Evolutionary conservation across 2,113 vertebrate species (phyloP).

Genomic region (Anser brachyrhynchus): DNA sequence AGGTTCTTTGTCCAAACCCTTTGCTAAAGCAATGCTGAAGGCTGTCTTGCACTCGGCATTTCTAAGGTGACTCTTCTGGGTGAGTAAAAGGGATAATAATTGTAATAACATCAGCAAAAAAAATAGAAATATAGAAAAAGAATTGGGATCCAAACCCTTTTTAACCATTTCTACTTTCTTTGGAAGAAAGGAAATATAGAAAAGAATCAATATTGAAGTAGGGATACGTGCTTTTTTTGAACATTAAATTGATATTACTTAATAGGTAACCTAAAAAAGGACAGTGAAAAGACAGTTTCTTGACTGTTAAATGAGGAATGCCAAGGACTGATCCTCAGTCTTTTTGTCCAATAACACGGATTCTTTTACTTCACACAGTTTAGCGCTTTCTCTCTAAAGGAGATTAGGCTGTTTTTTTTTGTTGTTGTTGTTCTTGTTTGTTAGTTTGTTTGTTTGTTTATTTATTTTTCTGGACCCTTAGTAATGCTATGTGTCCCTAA

Average conservation of each 20-base stretch:
- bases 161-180: neutral
- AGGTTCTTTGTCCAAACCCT: neutral
- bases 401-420: neutral
- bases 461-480: neutral
- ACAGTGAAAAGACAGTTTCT: neutral
- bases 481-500: neutral
- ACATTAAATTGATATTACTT: neutral
- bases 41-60: neutral
- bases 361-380: neutral
- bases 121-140: neutral
- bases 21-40: neutral
- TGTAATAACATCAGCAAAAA: neutral
- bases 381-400: neutral
- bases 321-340: neutral
- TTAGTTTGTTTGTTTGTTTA: no score
- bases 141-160: neutral
- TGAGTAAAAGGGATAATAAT: neutral
- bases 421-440: no score
- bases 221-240: neutral
- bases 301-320: neutral
- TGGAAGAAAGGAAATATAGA: neutral
- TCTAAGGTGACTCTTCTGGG: neutral
- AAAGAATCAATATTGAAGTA: neutral
- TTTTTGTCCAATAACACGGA: neutral
- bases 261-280: neutral